These are phyloP conservation scores for Piscicola geometra DNA, from an alignment of 2,888 invertebrate species.

Conservation along the genomic window DNA sequence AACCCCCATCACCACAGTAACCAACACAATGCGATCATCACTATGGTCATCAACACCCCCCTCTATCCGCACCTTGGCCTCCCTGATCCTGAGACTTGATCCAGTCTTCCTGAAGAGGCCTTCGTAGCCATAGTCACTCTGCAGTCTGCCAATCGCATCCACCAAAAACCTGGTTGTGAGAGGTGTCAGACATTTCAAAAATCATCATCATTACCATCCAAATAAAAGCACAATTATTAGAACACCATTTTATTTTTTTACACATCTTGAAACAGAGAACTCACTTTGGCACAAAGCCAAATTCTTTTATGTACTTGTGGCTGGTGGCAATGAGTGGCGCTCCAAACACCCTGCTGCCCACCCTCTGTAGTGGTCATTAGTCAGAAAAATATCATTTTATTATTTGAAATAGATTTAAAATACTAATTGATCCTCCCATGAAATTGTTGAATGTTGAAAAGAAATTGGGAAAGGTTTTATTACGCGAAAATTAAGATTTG, in stretches of 20 bases:
- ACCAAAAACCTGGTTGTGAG: constrained; percentile 45
- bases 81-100: constrained; percentile 74
- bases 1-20: too few relatives aligned
- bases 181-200: background rate
- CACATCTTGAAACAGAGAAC: too few relatives aligned
- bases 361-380: background rate
- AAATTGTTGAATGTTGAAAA: too few relatives aligned
- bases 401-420: too few relatives aligned
- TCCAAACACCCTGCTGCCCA: background rate
- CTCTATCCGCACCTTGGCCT: constrained; percentile 73
- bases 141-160: constrained; percentile 49
- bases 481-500: too few relatives aligned
- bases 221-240: background rate
- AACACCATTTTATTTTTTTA: background rate
- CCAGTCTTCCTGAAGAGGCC: constrained; percentile 85
- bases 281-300: constrained; percentile 54
- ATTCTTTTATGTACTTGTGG: constrained; percentile 44
- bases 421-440: too few relatives aligned
- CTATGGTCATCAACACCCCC: too few relatives aligned
- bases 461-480: too few relatives aligned
- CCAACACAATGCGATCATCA: too few relatives aligned
- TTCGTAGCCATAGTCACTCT: constrained; percentile 68
- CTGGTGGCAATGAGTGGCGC: background rate
- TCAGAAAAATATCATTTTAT: too few relatives aligned
- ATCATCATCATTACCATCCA: background rate